phyloP scores from a whole-genome alignment of 2,797 vertebrate species.

The Helarctos malayanus region DNA sequence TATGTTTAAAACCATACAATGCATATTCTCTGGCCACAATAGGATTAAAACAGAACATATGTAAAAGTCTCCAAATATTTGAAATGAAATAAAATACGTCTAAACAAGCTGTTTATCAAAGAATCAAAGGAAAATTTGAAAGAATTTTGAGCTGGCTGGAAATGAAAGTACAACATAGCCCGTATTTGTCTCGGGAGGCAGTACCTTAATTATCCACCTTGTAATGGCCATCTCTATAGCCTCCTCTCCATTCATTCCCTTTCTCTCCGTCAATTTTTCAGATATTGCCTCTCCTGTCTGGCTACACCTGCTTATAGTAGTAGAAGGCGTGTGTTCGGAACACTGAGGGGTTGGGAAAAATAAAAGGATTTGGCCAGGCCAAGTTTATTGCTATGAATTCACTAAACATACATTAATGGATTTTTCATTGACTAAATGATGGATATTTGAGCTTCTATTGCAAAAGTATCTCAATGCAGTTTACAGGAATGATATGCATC shows the following conservation, averaged over 20 bases:
- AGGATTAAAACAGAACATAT: neutral
- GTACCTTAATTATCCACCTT: neutral
- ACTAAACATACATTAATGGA: neutral
- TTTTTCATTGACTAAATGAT: constrained; percentile 52
- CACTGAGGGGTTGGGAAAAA: neutral
- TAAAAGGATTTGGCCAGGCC: neutral
- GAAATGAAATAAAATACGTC: neutral
- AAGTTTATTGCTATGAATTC: neutral
- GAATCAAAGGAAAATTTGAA: neutral
- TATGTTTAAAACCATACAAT: neutral
- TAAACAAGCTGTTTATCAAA: neutral
- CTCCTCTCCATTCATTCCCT: neutral
- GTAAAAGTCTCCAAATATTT: neutral
- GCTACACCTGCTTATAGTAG: neutral
- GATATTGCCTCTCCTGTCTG: neutral
- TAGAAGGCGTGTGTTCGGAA: neutral
- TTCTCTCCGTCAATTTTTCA: neutral
- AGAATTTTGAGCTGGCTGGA: neutral
- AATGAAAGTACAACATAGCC: neutral
- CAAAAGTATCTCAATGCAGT: neutral
- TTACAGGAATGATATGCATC: neutral
- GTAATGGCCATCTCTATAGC: neutral
- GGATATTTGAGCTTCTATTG: neutral
- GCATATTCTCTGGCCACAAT: neutral
- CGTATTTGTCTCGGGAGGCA: neutral